Evolutionary conservation across 2,888 invertebrate species (phyloP).

Genomic region (Phyllotreta cruciferae): DNA sequence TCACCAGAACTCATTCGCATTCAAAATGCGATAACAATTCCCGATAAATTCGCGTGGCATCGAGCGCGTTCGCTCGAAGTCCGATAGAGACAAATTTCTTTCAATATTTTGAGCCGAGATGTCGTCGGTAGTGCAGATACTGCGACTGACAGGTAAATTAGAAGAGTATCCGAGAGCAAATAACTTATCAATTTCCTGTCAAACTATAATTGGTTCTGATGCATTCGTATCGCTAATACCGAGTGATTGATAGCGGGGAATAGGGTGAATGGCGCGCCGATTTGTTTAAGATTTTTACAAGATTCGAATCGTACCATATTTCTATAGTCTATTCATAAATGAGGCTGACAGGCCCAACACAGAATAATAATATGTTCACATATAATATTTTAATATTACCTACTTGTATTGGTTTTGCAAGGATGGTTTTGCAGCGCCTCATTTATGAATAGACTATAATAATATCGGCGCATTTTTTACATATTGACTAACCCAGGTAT

Average conservation of each 20-base stretch:
- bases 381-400: too few species aligned
- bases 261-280: not conserved
- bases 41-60: constrained; percentile 1
- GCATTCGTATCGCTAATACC: constrained; percentile 34
- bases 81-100: constrained; percentile 31
- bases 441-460: too few species aligned
- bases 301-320: not conserved
- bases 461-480: too few species aligned
- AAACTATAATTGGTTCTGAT: constrained; percentile 53
- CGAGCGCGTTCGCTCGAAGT: too few species aligned
- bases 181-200: constrained; percentile 56
- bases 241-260: constrained; percentile 25
- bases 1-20: not conserved
- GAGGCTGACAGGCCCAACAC: too few species aligned
- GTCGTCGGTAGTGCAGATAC: constrained; percentile 34
- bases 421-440: too few species aligned
- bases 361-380: too few species aligned
- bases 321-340: too few species aligned
- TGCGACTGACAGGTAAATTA: constrained; percentile 51
- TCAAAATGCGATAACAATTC: not conserved
- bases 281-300: not conserved
- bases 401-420: too few species aligned
- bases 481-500: too few species aligned
- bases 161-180: constrained; percentile 48
- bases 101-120: constrained; percentile 31